A percentile compares a stretch with the other conserved stretches of the same genome.
These are phyloP conservation scores for Tyto alba DNA, from an alignment of 2,113 vertebrate genomes.

Conservation along the genomic window DNA sequence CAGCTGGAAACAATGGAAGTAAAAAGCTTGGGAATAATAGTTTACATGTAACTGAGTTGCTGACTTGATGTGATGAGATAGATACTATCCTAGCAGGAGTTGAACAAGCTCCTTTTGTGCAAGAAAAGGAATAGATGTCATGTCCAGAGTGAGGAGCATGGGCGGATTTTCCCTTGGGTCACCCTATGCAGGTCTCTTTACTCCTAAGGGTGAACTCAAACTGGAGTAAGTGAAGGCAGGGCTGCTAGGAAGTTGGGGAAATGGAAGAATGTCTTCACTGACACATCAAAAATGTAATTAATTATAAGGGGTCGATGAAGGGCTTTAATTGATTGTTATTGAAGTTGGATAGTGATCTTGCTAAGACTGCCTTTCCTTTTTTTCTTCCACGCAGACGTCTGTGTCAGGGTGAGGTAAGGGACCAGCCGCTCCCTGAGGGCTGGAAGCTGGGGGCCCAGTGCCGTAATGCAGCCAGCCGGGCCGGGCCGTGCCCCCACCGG, in stretches of 20 bases:
- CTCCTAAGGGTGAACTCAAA: background rate
- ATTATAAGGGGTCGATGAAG: background rate
- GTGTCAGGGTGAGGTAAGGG: background rate
- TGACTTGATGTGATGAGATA: background rate
- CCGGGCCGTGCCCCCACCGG: fast-evolving
- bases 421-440: too few species aligned
- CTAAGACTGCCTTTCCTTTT: background rate
- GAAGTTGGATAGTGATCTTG: background rate
- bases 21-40: background rate
- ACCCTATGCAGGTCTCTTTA: background rate
- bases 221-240: background rate
- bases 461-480: fast-evolving
- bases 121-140: background rate
- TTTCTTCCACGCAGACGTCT: background rate
- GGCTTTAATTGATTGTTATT: background rate
- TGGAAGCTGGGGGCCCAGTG: too few species aligned
- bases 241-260: background rate
- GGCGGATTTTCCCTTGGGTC: background rate
- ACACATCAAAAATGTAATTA: background rate
- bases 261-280: background rate
- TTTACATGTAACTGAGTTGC: background rate
- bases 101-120: background rate
- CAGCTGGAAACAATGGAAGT: background rate
- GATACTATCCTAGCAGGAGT: background rate
- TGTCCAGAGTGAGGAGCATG: background rate